phyloP scores from a whole-genome alignment of 1,140 invertebrate genomes.

The Alviniconcha marisindica region DNA sequence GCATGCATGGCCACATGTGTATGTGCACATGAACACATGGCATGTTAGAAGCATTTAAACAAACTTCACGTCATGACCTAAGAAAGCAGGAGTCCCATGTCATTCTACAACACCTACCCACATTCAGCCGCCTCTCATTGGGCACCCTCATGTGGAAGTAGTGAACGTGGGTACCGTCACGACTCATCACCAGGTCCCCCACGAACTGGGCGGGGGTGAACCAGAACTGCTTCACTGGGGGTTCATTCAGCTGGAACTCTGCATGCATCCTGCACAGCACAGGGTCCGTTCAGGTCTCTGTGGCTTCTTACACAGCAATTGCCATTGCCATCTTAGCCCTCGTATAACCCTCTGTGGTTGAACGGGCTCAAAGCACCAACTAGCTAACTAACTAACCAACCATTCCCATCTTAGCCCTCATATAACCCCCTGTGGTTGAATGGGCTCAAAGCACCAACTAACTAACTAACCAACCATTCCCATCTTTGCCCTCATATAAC shows the following conservation, averaged over 20 bases:
- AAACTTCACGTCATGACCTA: not conserved
- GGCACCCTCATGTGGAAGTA: slow-evolving; percentile 73
- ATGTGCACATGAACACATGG: too few relatives aligned
- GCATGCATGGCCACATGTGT: too few relatives aligned
- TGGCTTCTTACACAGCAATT: not conserved
- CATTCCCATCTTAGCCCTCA: too few relatives aligned
- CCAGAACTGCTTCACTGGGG: slow-evolving; percentile 76
- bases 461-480: too few relatives aligned
- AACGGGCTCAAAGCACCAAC: too few relatives aligned
- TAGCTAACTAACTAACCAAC: too few relatives aligned
- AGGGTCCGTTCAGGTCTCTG: not conserved
- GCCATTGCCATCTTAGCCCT: too few relatives aligned
- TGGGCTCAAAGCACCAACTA: too few relatives aligned
- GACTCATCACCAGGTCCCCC: slow-evolving; percentile 67
- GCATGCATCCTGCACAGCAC: slow-evolving; percentile 73
- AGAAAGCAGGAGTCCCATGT: not conserved
- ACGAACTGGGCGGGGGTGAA: slow-evolving; percentile 76
- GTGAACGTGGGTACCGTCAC: slow-evolving; percentile 62
- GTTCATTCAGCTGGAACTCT: slow-evolving; percentile 76
- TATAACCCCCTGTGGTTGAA: too few relatives aligned
- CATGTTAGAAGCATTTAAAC: too few relatives aligned
- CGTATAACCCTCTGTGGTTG: too few relatives aligned
- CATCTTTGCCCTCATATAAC: too few relatives aligned
- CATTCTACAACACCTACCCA: slow-evolving; percentile 65
- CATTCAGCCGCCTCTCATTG: slow-evolving; percentile 70